Percentiles rank a stretch among this genome's conserved stretches.
Conservation (phyloP, 2,888 invertebrate species). For the Lasioglossum zephyrum region DNA sequence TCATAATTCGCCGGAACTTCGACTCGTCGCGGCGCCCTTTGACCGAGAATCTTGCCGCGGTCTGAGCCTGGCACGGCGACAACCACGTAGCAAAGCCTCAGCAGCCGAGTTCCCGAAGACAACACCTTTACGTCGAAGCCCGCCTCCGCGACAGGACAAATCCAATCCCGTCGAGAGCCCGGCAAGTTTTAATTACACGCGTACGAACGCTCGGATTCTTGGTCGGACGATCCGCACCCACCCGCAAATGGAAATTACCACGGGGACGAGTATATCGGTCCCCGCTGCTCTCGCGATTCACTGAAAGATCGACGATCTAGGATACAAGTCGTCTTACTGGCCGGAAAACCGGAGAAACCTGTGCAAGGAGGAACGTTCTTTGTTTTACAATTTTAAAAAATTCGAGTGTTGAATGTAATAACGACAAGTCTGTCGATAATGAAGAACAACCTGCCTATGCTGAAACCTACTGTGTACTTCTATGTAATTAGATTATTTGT, state of each 20-base stretch:
- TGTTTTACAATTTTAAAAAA: too few relatives aligned
- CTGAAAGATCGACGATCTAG: neutral
- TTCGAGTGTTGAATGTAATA: too few relatives aligned
- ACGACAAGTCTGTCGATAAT: too few relatives aligned
- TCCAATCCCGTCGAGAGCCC: constrained; percentile 29
- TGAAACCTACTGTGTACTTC: too few relatives aligned
- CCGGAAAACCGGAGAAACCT: neutral
- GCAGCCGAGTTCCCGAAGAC: constrained; percentile 21
- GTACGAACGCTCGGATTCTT: constrained; percentile 41
- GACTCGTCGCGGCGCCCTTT: constrained; percentile 57
- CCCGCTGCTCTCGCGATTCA: neutral
- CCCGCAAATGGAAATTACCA: constrained; percentile 44
- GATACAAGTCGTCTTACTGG: neutral
- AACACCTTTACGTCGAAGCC: constrained; percentile 26
- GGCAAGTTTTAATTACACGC: constrained; percentile 58
- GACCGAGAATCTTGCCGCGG: constrained; percentile 64
- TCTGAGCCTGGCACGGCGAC: constrained; percentile 35
- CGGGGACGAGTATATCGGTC: constrained; percentile 5
- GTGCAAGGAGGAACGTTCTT: too few relatives aligned
- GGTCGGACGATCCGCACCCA: neutral
- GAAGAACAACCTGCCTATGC: too few relatives aligned
- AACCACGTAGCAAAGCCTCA: constrained; percentile 13
- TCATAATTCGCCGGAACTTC: constrained; percentile 68
- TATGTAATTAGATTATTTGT: too few relatives aligned
- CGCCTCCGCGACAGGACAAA: constrained; percentile 16